A percentile compares a stretch with the other conserved stretches of the same genome.
These are phyloP conservation scores for Ctenopoma multispine DNA, from an alignment of 2,797 vertebrate species.

Conservation along the genomic window DNA sequence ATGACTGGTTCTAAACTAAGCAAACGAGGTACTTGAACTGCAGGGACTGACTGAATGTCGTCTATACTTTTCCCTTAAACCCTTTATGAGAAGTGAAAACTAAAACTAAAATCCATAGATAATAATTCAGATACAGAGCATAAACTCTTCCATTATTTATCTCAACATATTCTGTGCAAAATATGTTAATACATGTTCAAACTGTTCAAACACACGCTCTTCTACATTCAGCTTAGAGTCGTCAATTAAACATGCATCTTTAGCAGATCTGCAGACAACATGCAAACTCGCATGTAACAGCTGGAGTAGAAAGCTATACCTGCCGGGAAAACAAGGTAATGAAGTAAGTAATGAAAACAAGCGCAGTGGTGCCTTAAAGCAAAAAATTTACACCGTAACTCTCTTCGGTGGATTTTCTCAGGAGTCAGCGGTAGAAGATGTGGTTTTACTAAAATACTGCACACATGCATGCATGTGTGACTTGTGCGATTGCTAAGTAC, in stretches of 20 bases:
- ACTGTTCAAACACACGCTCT: too few species aligned
- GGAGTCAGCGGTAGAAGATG: slow-evolving; percentile 37
- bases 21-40: background rate
- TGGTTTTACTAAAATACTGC: slow-evolving; percentile 41
- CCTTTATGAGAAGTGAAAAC: background rate
- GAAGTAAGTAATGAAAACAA: slow-evolving; percentile 1
- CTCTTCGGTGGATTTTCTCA: background rate
- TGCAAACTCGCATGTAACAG: too few species aligned
- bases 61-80: background rate
- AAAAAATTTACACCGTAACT: background rate
- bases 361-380: background rate
- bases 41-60: background rate
- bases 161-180: too few species aligned
- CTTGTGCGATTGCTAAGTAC: background rate
- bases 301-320: background rate
- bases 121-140: background rate
- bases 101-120: background rate
- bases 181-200: too few species aligned
- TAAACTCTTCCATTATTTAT: too few species aligned
- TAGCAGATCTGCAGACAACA: too few species aligned
- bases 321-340: slow-evolving; percentile 5
- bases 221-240: too few species aligned
- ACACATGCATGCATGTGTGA: slow-evolving; percentile 12
- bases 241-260: too few species aligned
- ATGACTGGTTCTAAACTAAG: background rate